Conservation (phyloP, 1,140 invertebrate species). For the Hycleus cichorii region DNA sequence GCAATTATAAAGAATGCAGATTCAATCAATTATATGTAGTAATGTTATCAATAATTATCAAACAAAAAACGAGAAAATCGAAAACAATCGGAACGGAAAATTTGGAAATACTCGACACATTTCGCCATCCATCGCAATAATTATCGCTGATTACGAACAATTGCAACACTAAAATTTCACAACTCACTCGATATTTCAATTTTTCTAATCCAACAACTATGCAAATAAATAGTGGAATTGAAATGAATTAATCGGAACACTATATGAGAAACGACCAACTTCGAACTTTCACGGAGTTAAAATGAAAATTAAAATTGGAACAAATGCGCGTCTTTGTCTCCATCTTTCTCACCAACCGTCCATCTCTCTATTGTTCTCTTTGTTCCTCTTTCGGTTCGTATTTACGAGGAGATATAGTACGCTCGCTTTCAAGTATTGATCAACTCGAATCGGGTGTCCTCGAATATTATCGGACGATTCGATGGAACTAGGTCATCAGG, state of each 20-base stretch:
- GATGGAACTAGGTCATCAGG: conserved; percentile 26
- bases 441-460: conserved; percentile 20
- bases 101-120: no score
- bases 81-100: no score
- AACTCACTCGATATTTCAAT: no score
- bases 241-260: neutral
- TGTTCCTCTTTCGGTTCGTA: no score
- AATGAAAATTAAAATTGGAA: conserved; percentile 12
- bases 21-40: neutral
- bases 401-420: conserved; percentile 12
- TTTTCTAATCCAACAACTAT: no score
- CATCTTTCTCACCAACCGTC: no score
- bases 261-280: neutral
- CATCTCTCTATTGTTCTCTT: no score
- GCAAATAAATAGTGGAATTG: neutral
- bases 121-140: no score
- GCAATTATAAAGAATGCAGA: conserved; percentile 19
- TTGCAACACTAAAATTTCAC: conserved; percentile 1
- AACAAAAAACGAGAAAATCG: neutral
- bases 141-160: no score
- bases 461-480: conserved; percentile 12
- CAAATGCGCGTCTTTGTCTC: conserved; percentile 1
- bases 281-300: neutral
- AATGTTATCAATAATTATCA: neutral
- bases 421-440: conserved; percentile 34